Conservation (phyloP, 1,140 invertebrate genomes). For the Paraescarpia echinospica region DNA sequence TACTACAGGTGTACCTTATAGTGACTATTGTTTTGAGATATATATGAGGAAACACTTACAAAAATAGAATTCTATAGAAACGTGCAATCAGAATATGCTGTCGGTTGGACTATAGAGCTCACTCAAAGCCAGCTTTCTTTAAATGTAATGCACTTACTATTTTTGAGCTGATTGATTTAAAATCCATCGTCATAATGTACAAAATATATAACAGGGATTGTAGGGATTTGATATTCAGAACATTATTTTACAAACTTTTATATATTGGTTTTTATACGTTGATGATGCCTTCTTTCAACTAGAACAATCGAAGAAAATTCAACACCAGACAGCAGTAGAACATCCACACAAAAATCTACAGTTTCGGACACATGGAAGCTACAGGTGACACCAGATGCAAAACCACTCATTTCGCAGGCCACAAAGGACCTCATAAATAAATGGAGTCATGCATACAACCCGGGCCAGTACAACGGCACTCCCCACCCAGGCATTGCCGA, state of each 20-base stretch:
- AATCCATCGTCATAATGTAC: no score
- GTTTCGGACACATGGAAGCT: neutral
- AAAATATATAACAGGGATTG: no score
- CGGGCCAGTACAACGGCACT: neutral
- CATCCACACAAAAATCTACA: neutral
- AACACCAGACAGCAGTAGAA: neutral
- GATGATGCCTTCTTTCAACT: neutral
- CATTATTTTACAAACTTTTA: neutral
- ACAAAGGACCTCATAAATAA: conserved; percentile 1
- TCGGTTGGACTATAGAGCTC: no score
- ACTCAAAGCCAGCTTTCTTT: no score
- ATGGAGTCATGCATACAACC: neutral
- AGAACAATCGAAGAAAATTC: neutral
- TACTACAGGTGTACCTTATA: no score
- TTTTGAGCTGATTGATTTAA: no score
- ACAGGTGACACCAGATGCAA: conserved; percentile 3
- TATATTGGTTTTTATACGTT: neutral
- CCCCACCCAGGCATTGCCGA: neutral
- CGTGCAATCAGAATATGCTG: no score
- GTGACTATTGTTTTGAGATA: no score
- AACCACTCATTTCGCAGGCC: neutral
- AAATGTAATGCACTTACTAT: no score
- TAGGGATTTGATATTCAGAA: neutral
- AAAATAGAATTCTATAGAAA: no score
- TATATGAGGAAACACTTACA: no score